Base-by-base conservation (phyloP, 35 echinoderm and acorn worm species). In the Patiria miniata region DNA sequence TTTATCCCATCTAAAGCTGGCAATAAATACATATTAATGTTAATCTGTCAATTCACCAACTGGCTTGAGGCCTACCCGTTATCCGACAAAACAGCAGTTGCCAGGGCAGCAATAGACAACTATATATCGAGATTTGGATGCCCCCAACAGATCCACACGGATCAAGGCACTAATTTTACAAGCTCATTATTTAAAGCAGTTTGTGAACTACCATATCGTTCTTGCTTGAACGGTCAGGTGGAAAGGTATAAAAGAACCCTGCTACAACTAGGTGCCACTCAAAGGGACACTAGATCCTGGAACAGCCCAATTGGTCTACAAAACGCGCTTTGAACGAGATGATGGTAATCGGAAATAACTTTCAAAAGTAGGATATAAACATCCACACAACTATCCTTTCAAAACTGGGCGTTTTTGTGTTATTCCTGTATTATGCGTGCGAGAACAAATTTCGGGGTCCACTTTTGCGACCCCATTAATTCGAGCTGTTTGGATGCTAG, bases 91-190 rank as follows among this genome's bases (percentile, higher is more conserved):
- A 68, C 19, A 8, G 65, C 91, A 8, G 78, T 89, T 7, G 81
- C 81, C 1, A 73, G 32, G 38, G 80, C 73, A 23, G 52, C 90
- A 14, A 83, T 94, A n/a, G 92, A 94, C 12, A 29, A 94, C 17
- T 94, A 90, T 58, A 59, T 94, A 32, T 86, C 39, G 39, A 36
- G 50, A 5, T 94, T 89, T 61, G 86, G 88, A 40, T 80, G 77
- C 15, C 88, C 92, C 6, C 78, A 51, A 37, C 81, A 94, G 38
- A 28, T 94, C 33, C 68, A 90, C 50, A 79, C 92, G 14, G 87
- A 90, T 37, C 92, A 89, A 68, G 87, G 92, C 0, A 9, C 87
- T 15, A 89, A 94, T 36, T 90, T 94, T 58, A 83, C 86, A 50
- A 86, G 87, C 7, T 9, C 15, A 0, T 16, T 94, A 28, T 86